Conservation (phyloP, 2,888 invertebrate genomes). For the Lomographa bimaculata region DNA sequence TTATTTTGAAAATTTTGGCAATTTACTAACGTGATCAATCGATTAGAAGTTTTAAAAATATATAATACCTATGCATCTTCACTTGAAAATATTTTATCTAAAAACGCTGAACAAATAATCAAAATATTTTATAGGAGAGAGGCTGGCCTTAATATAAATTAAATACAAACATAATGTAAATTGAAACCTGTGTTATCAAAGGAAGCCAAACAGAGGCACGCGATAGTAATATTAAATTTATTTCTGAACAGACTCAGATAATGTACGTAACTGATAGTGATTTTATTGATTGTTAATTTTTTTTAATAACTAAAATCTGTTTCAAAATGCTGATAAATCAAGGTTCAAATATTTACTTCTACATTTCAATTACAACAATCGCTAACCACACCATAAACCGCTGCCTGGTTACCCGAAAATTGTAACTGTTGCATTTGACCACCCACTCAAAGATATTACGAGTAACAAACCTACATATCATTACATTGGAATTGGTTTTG, state of each 20-base stretch:
- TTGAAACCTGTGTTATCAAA: conserved; percentile 49
- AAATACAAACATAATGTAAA: conserved; percentile 48
- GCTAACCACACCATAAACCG: conserved; percentile 10
- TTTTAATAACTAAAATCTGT: neutral
- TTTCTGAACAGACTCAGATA: conserved; percentile 5
- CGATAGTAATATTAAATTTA: conserved; percentile 17
- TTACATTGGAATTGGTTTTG: conserved; percentile 28
- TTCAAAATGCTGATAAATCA: too few species aligned
- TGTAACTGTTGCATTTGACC: conserved; percentile 9
- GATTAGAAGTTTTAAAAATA: too few species aligned
- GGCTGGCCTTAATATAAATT: conserved; percentile 43
- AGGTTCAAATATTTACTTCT: neutral
- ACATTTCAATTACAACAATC: conserved; percentile 4
- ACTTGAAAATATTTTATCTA: too few species aligned
- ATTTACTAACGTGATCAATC: too few species aligned
- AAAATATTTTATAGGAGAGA: neutral
- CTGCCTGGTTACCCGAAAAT: conserved; percentile 15
- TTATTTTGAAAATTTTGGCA: too few species aligned
- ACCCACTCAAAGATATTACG: conserved; percentile 25
- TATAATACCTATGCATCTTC: too few species aligned
- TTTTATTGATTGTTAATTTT: conserved; percentile 11
- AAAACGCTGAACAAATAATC: too few species aligned
- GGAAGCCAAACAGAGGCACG: conserved; percentile 46
- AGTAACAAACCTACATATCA: conserved; percentile 24
- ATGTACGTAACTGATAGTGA: conserved; percentile 2